Conservation (phyloP, 2,113 vertebrate species). For the Ariopsis seemanni region DNA sequence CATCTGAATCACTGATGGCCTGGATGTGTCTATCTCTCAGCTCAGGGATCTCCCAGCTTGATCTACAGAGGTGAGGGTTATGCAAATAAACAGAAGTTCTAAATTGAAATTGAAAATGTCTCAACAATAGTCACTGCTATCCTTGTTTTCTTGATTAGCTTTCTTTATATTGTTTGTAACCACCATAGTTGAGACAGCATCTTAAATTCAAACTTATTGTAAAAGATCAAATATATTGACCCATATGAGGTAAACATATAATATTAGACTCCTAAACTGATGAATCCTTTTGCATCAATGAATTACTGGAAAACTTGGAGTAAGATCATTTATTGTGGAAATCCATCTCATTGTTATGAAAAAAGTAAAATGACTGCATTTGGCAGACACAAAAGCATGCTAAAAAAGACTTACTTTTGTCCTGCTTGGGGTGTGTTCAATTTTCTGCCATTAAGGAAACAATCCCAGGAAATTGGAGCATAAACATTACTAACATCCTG, state of each 20-base stretch:
- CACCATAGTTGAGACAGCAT: background rate
- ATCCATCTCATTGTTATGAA: background rate
- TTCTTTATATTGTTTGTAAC: background rate
- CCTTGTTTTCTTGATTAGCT: background rate
- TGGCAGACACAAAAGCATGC: conserved; percentile 24
- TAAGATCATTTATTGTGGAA: conserved; percentile 12
- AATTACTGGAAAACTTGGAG: background rate
- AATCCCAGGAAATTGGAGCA: conserved; percentile 54
- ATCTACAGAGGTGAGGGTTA: conserved; percentile 66
- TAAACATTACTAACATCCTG: conserved; percentile 52
- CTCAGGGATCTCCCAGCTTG: conserved; percentile 86
- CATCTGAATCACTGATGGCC: conserved; percentile 85
- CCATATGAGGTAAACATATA: background rate
- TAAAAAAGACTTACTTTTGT: conserved; percentile 29
- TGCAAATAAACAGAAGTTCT: background rate
- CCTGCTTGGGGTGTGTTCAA: conserved; percentile 33
- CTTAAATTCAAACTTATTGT: background rate
- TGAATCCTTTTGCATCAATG: background rate
- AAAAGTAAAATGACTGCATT: conserved; percentile 25
- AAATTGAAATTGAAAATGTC: background rate
- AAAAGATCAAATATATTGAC: conserved; percentile 1
- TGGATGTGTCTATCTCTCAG: conserved; percentile 78
- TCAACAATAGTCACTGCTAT: background rate
- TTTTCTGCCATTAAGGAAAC: conserved; percentile 46
- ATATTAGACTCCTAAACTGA: background rate